phyloP scores from a whole-genome alignment of 1,140 invertebrate genomes.

The Heliothis subflexa region DNA sequence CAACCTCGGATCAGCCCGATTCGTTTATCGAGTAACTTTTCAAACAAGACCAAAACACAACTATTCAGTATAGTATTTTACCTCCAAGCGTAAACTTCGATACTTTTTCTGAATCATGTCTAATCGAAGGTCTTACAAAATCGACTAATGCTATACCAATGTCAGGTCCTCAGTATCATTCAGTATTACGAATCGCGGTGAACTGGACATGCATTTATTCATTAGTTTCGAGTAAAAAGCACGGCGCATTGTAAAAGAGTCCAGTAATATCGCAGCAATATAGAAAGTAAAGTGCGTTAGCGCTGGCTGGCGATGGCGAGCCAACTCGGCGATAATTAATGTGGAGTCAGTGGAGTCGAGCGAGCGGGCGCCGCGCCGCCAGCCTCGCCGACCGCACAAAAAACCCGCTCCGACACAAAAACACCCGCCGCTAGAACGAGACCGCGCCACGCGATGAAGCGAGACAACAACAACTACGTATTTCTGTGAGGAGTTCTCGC shows the following conservation, averaged over 20 bases:
- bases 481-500: constrained; percentile 81
- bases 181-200: constrained; percentile 22
- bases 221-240: constrained; percentile 41
- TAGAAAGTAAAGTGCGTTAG: constrained; percentile 84
- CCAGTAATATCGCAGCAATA: constrained; percentile 59
- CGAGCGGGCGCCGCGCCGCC: constrained; percentile 74
- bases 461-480: constrained; percentile 72
- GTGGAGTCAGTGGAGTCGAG: constrained; percentile 76
- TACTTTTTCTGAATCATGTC: not conserved
- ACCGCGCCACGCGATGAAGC: constrained; percentile 64
- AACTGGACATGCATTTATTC: constrained; percentile 36
- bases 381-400: constrained; percentile 80
- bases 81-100: not conserved
- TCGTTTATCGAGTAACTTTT: constrained; percentile 4
- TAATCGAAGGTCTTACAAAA: constrained; percentile 28
- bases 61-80: not conserved
- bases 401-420: constrained; percentile 85
- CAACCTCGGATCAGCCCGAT: constrained; percentile 42
- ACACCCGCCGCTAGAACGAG: constrained; percentile 78
- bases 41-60: constrained; percentile 16
- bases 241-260: constrained; percentile 46
- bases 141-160: constrained; percentile 15
- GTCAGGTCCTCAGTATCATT: constrained; percentile 18
- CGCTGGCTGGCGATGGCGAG: constrained; percentile 64
- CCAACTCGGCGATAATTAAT: constrained; percentile 83